phyloP scores from a whole-genome alignment of 2,797 vertebrate genomes.

The Acipenser transmontanus region DNA sequence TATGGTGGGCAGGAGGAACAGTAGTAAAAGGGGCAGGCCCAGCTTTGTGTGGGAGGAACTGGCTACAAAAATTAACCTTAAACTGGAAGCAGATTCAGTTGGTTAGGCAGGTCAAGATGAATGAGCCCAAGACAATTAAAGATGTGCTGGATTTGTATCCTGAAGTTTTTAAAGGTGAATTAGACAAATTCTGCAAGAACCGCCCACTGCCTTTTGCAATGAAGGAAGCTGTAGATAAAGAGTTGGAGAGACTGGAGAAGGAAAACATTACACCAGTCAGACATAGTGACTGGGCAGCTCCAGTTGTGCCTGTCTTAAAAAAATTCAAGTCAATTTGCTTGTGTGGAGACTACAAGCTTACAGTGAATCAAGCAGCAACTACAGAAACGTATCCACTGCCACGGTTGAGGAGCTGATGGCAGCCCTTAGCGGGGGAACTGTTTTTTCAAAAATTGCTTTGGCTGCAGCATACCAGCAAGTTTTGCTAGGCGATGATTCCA shows the following conservation, averaged over 20 bases:
- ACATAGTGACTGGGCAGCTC: constrained; percentile 29
- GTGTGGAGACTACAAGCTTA: constrained; percentile 22
- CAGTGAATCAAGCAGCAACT: constrained; percentile 18
- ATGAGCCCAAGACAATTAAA: constrained; percentile 2
- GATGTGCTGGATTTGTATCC: constrained; percentile 14
- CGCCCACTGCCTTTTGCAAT: constrained; percentile 23
- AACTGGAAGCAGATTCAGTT: too few species aligned
- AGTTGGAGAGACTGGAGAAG: constrained; percentile 16
- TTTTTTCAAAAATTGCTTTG: constrained; percentile 27
- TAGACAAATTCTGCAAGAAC: background rate
- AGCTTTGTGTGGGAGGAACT: too few species aligned
- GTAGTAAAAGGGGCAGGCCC: too few species aligned
- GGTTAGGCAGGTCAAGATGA: too few species aligned
- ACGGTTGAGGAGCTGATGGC: constrained; percentile 17
- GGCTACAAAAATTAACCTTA: too few species aligned
- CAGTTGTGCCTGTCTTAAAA: constrained; percentile 20
- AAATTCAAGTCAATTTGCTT: constrained; percentile 7
- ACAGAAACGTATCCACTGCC: constrained; percentile 21
- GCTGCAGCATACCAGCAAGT: constrained; percentile 21
- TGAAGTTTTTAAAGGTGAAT: constrained; percentile 19
- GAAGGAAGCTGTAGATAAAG: constrained; percentile 19
- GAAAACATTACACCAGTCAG: constrained; percentile 15
- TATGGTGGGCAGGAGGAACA: too few species aligned
- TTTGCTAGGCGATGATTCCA: constrained; percentile 18
- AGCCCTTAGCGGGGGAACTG: constrained; percentile 21